Base-by-base conservation (phyloP, 2,113 vertebrate species). In the Hyperopisus bebe region DNA sequence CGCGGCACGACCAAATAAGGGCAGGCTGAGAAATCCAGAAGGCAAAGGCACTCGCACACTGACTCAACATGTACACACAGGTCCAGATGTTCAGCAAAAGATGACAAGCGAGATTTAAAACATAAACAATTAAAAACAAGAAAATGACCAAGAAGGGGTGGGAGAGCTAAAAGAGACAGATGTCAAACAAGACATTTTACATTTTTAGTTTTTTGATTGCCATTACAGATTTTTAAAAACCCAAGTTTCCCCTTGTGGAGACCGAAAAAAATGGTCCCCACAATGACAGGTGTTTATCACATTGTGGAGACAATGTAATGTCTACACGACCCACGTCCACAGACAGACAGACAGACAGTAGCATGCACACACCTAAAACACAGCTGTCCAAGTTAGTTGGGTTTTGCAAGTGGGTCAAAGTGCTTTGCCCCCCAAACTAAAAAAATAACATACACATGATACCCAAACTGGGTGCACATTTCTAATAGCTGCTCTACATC, bases 1-100 rank as follows among this genome's bases (percentile, higher is more conserved):
- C 90, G 91, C 91, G 91, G 66, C 90, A 90, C 92, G 91, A 90
- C 94, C 95, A 88, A 94, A 95, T 94, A 96, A 94, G 95, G 95
- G 89, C 70, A 86, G 90, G 80, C 86, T 89, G n/a, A 77, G 88
- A 53, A 89, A 87, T 86, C 90, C 91, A 88, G 24, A 92, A 88
- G n/a, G 89, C 44, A 92, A 66, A 74, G 89, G 31, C 77, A 86
- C 27, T 5, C 46, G 50, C 62, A 48, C 62, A 62, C n/a, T 53
- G 86, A 90, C n/a, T 10, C 62, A 2, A 35, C 42, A 13, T 47
- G 51, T 89, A 77, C 35, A 0, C n/a, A 8, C 42, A 21, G 51
- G 46, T 62, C 55, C 91, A 89, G 77, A 88, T 88, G 89, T 88
- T 50, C 47, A 86, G 24, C 27, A 50, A 53, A 19, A 89, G 90